Conservation (phyloP, 2,113 vertebrate species). For the Tetrax tetrax region DNA sequence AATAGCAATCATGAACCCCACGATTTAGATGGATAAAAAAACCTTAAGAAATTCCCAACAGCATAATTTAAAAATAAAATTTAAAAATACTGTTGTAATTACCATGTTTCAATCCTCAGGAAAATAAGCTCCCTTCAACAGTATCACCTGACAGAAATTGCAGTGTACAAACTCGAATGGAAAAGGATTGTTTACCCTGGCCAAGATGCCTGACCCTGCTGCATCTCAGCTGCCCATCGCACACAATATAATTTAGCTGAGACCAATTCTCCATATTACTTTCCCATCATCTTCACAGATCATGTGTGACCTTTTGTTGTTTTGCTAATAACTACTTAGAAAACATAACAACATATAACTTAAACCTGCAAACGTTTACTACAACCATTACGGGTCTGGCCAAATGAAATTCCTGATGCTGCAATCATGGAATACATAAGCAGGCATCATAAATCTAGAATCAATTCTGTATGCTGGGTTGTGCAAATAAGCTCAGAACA, state of each 20-base stretch:
- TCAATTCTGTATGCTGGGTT: conserved; percentile 16
- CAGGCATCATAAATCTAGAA: conserved; percentile 61
- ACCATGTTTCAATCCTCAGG: not conserved
- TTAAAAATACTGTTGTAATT: not conserved
- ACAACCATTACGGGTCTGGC: conserved; percentile 51
- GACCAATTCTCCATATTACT: not conserved
- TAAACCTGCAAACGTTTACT: conserved; percentile 63
- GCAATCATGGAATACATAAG: conserved; percentile 52
- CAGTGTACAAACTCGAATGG: not conserved
- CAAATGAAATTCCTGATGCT: conserved; percentile 57
- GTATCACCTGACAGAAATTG: not conserved
- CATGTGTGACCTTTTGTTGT: conserved; percentile 40
- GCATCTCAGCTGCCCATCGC: conserved; percentile 36
- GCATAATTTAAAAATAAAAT: not conserved
- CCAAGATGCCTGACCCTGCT: conserved; percentile 2
- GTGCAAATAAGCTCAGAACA: conserved; percentile 55
- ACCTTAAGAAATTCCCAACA: not conserved
- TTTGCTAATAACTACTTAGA: conserved; percentile 61
- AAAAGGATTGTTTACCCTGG: conserved; percentile 28
- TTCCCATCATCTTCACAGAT: conserved; percentile 22
- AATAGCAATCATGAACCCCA: not conserved
- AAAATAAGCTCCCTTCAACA: not conserved
- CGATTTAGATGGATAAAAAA: not conserved
- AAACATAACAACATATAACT: not conserved
- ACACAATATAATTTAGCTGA: conserved; percentile 36